phyloP scores from a whole-genome alignment of 2,113 vertebrate species.

The Rostratula benghalensis region DNA sequence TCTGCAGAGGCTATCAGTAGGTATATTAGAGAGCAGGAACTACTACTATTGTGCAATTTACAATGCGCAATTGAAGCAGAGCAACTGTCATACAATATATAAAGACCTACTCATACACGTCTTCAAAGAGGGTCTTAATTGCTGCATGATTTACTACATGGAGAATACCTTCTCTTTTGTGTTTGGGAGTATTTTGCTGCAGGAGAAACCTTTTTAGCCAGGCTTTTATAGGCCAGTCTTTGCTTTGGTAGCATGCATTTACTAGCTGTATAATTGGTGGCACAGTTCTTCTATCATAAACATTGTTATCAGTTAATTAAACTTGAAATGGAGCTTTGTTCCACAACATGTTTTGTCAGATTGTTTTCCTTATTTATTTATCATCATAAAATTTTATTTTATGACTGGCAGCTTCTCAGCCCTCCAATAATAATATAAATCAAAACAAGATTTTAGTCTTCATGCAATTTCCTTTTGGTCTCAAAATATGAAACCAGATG shows the following conservation, averaged over 20 bases:
- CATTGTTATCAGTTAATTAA: slow-evolving; percentile 91
- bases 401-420: slow-evolving; percentile 84
- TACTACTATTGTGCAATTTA: slow-evolving; percentile 37
- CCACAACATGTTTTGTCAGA: slow-evolving; percentile 82
- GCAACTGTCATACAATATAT: slow-evolving; percentile 50
- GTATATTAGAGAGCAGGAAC: slow-evolving; percentile 38
- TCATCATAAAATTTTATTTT: slow-evolving; percentile 85
- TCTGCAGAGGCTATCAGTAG: slow-evolving; percentile 7
- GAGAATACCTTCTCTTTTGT: slow-evolving; percentile 55
- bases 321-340: slow-evolving; percentile 82
- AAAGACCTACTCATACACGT: slow-evolving; percentile 14
- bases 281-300: slow-evolving; percentile 83
- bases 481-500: slow-evolving; percentile 97
- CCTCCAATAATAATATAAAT: slow-evolving; percentile 94
- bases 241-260: slow-evolving; percentile 70
- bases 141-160: slow-evolving; percentile 35
- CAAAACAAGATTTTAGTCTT: slow-evolving; percentile 96
- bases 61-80: slow-evolving; percentile 24
- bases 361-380: slow-evolving; percentile 87
- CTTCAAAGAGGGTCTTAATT: slow-evolving; percentile 67
- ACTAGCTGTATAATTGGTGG: slow-evolving; percentile 86
- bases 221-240: slow-evolving; percentile 69
- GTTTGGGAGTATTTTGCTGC: slow-evolving; percentile 25
- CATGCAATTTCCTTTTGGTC: slow-evolving; percentile 93
- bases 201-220: slow-evolving; percentile 59